Evolutionary conservation across 2,888 invertebrate species (phyloP).

Genomic region (Drosophila emarginata): DNA sequence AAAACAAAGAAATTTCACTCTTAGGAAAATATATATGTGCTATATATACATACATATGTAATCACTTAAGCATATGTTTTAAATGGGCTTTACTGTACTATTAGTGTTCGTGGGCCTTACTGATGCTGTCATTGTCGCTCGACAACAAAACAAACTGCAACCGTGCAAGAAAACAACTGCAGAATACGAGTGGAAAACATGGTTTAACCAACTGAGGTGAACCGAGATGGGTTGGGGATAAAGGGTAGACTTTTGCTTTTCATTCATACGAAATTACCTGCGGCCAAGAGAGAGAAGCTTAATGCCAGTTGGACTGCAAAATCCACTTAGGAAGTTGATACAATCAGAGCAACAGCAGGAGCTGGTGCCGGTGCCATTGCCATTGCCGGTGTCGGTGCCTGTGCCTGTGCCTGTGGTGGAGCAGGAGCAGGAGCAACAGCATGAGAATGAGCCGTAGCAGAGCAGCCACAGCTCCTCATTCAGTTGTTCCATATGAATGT

Average conservation of each 20-base stretch:
- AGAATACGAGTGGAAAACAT: constrained; percentile 36
- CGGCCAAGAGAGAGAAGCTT: constrained; percentile 71
- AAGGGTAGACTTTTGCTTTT: constrained; percentile 69
- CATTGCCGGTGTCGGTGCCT: too few relatives aligned
- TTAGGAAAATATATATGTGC: too few relatives aligned
- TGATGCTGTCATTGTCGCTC: constrained; percentile 32
- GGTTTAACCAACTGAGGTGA: background rate
- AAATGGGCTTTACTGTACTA: background rate
- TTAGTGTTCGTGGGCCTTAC: background rate
- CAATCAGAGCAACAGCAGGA: constrained; percentile 64
- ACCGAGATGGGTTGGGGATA: background rate
- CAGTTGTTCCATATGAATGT: constrained; percentile 32
- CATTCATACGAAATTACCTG: constrained; percentile 79
- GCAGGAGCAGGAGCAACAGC: background rate
- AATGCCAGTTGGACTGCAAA: constrained; percentile 78
- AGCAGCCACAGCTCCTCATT: constrained; percentile 34
- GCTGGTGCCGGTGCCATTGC: background rate
- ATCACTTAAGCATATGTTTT: background rate
- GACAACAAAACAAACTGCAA: constrained; percentile 42
- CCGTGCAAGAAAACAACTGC: constrained; percentile 43
- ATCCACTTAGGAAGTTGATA: constrained; percentile 78
- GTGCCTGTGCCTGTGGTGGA: background rate
- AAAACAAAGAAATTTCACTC: too few relatives aligned
- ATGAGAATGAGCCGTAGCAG: background rate
- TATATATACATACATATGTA: background rate